Evolutionary conservation across 1,140 invertebrate species (phyloP), one percentile per base, ranked within the genome.

Genomic region (Ylistrum balloti): DNA sequence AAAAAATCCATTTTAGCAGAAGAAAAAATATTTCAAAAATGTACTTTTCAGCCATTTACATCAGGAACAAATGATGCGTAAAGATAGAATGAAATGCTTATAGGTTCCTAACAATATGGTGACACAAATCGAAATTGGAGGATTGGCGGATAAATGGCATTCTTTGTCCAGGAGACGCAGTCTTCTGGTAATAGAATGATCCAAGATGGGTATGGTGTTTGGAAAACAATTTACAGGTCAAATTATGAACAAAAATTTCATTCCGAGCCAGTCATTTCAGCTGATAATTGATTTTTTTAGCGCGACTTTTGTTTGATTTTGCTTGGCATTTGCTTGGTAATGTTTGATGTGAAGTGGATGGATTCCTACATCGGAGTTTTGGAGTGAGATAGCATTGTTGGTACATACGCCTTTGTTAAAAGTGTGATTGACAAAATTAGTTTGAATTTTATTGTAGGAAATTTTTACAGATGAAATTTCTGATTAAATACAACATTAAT

Each of bases 141-240:
- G 45, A 56, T 56, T 15, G 45, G n/a, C n/a, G n/a, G n/a, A n/a
- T 56, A 22, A 56, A 45, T 17, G n/a, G 56, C 9, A 5, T 74
- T 22, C n/a, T 28, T 74, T 74, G 56, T 74, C 56, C n/a, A 28
- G 0, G 17, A 5, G 56, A 74, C 56, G 56, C n/a, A 7, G 56
- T 74, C 10, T 45, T 0, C 1, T 9, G n/a, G 56, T 74, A 74
- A 74, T 74, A 74, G 56, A 74, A 74, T 74, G 22, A 74, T 74
- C 56, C 20, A 3, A 28, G 56, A 74, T 28, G 56, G 56, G 22
- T 28, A 74, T 28, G 22, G 22, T 74, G n/a, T 74, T 74, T 74
- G 56, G 28, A 56, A 74, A 74, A 74, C 56, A 28, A 74, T 74
- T 74, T 74, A 74, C 56, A n/a, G 56, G 56, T 74, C 56, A 17